Evolutionary conservation across 2,888 invertebrate species (phyloP), one percentile per base, ranked within the genome.

Genomic region (Trissoscelio sp.): DNA sequence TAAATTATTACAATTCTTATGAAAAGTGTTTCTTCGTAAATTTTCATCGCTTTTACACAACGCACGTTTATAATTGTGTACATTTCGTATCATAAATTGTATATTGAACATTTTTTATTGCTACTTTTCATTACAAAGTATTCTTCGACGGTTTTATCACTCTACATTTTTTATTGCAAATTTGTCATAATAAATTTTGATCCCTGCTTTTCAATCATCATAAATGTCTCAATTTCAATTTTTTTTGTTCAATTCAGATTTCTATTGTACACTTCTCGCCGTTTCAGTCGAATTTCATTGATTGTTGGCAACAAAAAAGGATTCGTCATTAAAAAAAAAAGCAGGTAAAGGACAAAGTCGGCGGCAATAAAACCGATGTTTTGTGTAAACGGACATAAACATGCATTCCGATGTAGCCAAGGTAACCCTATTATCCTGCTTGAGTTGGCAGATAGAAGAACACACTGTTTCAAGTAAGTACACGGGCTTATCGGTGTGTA

Each of bases 401-500:
- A 58, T 58, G 58, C 44, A 70, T 70, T 70, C 58, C 57, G 20
- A 37, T 48, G 70, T 70, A 70, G 14, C 51, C 70, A 48, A 46
- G 58, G 70, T 70, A 70, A 58, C 58, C 58, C 58, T 69, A 70
- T 70, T 70, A 70, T 70, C 70, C 70, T 58, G 70, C 58, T 70
- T 57, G 57, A 70, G 70, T 58, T 58, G 58, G 57, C 37, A 57
- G 69, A 69, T 44, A 69, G 69, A 69, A 69, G 57, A 69, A 69
- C 69, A 58, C 20, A 57, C 34, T 48, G 46, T 70, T 70, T 58
- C 70, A 58, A 46, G 58, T 58, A 70, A 70, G 70, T 70, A 70
- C 70, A 58, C 58, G 58, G 11, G 58, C 48, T 70, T 70, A 70
- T 70, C 70, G 58, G 34, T 58, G 58, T 72, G 28, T 72, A 60